Evolutionary conservation across 2,797 vertebrate genomes (phyloP), one percentile per base, ranked within the genome.

Genomic region (Enteromius afrohamiltoni): DNA sequence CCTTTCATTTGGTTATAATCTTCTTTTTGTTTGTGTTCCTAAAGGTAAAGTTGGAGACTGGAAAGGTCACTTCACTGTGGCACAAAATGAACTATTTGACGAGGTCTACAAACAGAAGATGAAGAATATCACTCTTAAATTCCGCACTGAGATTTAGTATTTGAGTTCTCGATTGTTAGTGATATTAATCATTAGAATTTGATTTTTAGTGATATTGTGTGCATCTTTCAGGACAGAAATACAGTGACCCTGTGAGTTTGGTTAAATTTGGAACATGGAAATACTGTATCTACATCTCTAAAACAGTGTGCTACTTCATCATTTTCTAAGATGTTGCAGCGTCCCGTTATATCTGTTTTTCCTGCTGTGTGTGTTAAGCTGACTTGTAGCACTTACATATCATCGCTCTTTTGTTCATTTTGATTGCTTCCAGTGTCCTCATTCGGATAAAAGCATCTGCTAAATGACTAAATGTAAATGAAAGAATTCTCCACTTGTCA

Each of bases 41-140:
- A 1, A 83, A 93, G 92, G 93, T 60, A 93, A 92, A 77, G 93
- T 94, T 62, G 92, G 89, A 7, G 93, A 94, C 89, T 95, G 93
- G 93, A 94, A 91, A 82, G 90, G 89, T n/a, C 92, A 93, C 65
- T 94, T 94, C 89, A 89, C 86, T 47, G 87, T 89, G 80, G 76
- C 85, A n/a, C 84, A 88, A 70, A 88, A 85, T 53, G 84, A 90
- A 79, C 26, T 79, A 49, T 89, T 89, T 86, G 87, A 90, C 34
- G 64, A 88, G 69, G 67, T 84, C 79, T 86, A 89, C 79, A 74
- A 86, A 75, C 53, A 64, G 70, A 87, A 47, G 76, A 87, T 85
- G 83, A 83, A 80, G 80, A 79, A 83, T 4, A 77, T 67, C 23
- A 64, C 74, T 9, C 37, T 73, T 19, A 58, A 23, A 5, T 75